A percentile compares a stretch with the other conserved stretches of the same genome.
phyloP scores from a whole-genome alignment of 2,888 invertebrate genomes.

The Athalia circularis region DNA sequence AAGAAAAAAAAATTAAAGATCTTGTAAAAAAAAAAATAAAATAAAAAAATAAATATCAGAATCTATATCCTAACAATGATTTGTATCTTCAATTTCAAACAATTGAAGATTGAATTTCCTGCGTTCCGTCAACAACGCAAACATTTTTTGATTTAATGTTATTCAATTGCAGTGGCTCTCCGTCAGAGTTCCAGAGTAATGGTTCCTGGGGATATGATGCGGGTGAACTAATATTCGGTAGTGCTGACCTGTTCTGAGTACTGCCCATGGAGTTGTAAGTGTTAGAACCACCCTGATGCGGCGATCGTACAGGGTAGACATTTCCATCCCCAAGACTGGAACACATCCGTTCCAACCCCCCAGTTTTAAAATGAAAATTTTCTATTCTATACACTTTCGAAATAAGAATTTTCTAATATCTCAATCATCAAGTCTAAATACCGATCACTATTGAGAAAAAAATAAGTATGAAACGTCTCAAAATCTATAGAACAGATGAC shows the following conservation, averaged over 20 bases:
- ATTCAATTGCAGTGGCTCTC: conserved; percentile 27
- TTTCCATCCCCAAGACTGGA: conserved; percentile 94
- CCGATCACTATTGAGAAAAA: neutral
- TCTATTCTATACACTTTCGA: conserved; percentile 40
- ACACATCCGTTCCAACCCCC: conserved; percentile 70
- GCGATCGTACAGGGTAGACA: conserved; percentile 87
- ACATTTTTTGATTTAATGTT: conserved; percentile 10
- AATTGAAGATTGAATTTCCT: conserved; percentile 21
- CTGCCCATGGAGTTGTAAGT: conserved; percentile 93
- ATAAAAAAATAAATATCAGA: neutral
- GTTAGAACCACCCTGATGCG: conserved; percentile 81
- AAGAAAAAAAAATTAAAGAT: too few species aligned
- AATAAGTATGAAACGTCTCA: neutral
- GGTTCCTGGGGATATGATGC: conserved; percentile 46
- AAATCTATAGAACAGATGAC: neutral
- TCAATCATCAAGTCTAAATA: conserved; percentile 27
- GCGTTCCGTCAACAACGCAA: neutral
- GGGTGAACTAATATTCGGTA: conserved; percentile 59
- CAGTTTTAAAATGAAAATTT: conserved; percentile 52
- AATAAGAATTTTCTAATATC: conserved; percentile 1
- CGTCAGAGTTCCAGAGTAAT: conserved; percentile 59
- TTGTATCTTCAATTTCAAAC: neutral
- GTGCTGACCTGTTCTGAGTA: conserved; percentile 88
- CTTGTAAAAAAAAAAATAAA: neutral
- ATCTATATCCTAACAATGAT: neutral